Base-by-base conservation (phyloP, 2,113 vertebrate genomes). In the Machaerirhynchus nigripectus region DNA sequence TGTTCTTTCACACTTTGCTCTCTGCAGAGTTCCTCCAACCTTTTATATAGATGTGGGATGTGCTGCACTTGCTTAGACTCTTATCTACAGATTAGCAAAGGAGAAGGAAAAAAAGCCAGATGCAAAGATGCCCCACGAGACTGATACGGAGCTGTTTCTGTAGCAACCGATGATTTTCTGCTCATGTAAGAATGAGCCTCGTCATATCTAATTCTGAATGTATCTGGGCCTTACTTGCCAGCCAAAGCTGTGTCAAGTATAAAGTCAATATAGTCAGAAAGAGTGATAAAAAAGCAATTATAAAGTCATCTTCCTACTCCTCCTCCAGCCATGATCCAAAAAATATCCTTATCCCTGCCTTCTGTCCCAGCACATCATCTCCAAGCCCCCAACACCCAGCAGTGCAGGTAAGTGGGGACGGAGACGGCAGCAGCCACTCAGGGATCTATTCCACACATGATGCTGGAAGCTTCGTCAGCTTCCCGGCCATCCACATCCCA, bases 81-180 rank as follows among this genome's bases (percentile, higher is more conserved):
- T 95, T 96, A 95, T 97, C 96, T 96, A 76, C 93, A 96, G 86
- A 95, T 96, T 95, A 94, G 95, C 80, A 90, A 94, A 96, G 94
- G 94, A 96, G 93, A 95, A 95, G 93, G 91, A 89, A 91, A 94
- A 89, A 95, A 96, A 96, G 78, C 69, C 88, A 94, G 89, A 95
- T 96, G 87, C 94, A 95, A 96, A 92, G 93, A 95, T 94, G 85
- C 84, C 88, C 91, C 91, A 93, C 2, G 96, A 96, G 89, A 96
- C 89, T 95, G 94, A 96, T 93, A 96, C 13, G 89, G 91, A 93
- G 89, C 88, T 92, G 94, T 95, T 97, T 97, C 91, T 95, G 95
- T 95, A 95, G 94, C 96, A 97, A 96, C 88, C 69, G 94, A 90
- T 85, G 87, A 95, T 94, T 96, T 94, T 42, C 82, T 81, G 94